A percentile compares a stretch with the other conserved stretches of the same genome.
Conservation (phyloP, 2,797 vertebrate genomes). For the Sylvilagus floridanus region DNA sequence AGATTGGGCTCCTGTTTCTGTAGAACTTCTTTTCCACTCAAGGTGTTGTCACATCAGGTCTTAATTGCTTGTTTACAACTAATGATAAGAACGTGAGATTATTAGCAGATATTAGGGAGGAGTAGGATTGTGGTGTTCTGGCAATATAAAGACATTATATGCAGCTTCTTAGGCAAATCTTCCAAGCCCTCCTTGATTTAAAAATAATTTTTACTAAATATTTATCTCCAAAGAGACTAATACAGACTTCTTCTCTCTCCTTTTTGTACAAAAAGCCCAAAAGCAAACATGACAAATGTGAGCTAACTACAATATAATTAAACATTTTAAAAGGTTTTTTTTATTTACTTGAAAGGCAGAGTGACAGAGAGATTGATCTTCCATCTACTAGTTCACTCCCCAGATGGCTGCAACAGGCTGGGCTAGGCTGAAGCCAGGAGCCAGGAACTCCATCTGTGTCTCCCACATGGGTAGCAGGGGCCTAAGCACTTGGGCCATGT, state of each 20-base stretch:
- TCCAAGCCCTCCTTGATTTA: conserved; percentile 7
- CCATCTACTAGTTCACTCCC: too few relatives aligned
- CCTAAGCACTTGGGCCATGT: too few relatives aligned
- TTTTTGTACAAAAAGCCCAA: neutral
- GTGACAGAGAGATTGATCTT: too few relatives aligned
- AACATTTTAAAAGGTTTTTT: too few relatives aligned
- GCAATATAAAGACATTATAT: neutral
- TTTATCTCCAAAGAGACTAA: neutral
- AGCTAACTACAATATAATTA: neutral
- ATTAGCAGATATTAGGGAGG: neutral
- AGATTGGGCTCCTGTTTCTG: conserved; percentile 30
- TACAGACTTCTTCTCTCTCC: neutral
- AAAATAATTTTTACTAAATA: conserved; percentile 40
- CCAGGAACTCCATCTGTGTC: too few relatives aligned
- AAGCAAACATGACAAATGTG: conserved; percentile 25
- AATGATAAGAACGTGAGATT: conserved; percentile 45
- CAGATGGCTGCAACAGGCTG: too few relatives aligned
- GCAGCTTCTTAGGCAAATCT: conserved; percentile 1
- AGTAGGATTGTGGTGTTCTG: neutral
- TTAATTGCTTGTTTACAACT: neutral
- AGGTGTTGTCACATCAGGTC: conserved; percentile 1
- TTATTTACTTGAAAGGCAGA: too few relatives aligned
- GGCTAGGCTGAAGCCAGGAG: too few relatives aligned
- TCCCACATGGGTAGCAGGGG: too few relatives aligned
- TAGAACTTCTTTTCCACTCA: conserved; percentile 2